These are phyloP conservation scores for Ceratitis capitata DNA, from an alignment of 1,140 invertebrate genomes.

Conservation along the genomic window DNA sequence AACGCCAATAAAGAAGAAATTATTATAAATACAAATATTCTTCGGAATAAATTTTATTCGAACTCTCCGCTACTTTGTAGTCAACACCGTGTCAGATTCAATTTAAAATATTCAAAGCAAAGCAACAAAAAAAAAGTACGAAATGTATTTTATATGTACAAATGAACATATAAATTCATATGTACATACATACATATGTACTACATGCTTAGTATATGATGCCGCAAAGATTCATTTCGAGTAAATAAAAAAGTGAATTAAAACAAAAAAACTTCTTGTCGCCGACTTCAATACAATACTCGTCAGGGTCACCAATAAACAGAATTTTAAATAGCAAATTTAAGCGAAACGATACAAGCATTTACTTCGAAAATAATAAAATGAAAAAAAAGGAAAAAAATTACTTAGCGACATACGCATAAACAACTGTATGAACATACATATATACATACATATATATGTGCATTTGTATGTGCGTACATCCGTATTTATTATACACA, in stretches of 20 bases:
- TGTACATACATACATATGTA: background rate
- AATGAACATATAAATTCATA: too few relatives aligned
- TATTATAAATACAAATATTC: too few relatives aligned
- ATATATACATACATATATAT: background rate
- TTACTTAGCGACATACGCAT: background rate
- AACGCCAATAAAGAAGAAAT: too few relatives aligned
- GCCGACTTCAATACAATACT: background rate
- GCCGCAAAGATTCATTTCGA: background rate
- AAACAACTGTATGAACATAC: background rate
- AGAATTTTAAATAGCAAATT: slow-evolving; percentile 24
- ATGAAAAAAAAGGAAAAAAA: background rate
- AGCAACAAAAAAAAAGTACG: too few relatives aligned
- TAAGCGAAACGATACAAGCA: background rate
- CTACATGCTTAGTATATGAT: background rate
- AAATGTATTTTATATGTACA: too few relatives aligned
- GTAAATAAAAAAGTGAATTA: background rate
- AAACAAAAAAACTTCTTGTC: background rate
- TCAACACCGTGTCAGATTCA: background rate
- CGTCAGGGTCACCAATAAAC: background rate
- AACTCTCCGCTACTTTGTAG: background rate
- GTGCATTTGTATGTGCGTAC: too few relatives aligned
- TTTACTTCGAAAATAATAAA: slow-evolving; percentile 3
- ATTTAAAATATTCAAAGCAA: background rate
- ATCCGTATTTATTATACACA: too few relatives aligned
- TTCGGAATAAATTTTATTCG: too few relatives aligned